Conservation (phyloP, 2,113 vertebrate species). For the Ptyas mucosa region DNA sequence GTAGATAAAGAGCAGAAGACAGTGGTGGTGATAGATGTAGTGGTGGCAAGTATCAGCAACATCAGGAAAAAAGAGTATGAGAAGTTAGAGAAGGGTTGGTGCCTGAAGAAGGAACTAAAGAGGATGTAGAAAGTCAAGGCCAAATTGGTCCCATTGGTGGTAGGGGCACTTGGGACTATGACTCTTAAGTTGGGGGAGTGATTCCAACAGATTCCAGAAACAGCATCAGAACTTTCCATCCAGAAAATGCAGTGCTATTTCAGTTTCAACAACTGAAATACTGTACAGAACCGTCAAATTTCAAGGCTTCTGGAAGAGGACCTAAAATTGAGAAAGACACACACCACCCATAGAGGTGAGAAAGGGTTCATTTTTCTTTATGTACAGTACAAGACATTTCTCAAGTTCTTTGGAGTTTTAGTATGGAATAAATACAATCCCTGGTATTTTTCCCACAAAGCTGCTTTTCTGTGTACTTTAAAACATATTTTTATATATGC, state of each 20-base stretch:
- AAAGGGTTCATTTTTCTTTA: neutral
- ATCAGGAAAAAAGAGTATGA: neutral
- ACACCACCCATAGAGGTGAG: neutral
- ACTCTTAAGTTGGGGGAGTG: neutral
- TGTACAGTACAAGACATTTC: neutral
- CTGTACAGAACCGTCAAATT: neutral
- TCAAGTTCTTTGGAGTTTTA: neutral
- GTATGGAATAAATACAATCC: neutral
- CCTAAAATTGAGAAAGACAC: neutral
- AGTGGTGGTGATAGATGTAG: neutral
- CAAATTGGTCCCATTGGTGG: neutral
- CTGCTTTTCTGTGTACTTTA: neutral
- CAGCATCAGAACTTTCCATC: neutral
- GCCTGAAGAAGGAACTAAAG: neutral
- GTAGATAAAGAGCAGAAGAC: neutral
- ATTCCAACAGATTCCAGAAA: neutral
- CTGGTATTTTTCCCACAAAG: neutral
- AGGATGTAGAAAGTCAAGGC: too few relatives aligned
- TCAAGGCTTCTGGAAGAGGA: neutral
- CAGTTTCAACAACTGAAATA: neutral
- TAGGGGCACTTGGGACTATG: neutral
- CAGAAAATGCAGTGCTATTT: neutral
- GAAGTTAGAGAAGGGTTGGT: neutral
- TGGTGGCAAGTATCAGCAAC: neutral
- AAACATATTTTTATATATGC: neutral